phyloP scores from a whole-genome alignment of 2,888 invertebrate genomes.

The Caenorhabditis panamensis region DNA sequence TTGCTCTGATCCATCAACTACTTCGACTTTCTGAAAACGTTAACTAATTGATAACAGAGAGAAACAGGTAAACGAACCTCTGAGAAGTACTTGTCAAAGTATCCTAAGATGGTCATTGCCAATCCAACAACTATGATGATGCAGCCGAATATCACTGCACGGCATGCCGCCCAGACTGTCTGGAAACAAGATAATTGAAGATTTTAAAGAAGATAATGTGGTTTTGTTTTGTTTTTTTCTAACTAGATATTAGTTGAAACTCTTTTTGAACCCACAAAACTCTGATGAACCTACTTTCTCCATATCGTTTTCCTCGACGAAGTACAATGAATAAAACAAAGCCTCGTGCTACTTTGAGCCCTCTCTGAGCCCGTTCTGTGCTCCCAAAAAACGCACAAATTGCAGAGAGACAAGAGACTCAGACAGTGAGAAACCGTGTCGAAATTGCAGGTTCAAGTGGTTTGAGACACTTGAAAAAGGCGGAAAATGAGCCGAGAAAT shows the following conservation, averaged over 20 bases:
- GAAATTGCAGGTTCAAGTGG: constrained; percentile 24
- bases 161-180: constrained; percentile 92
- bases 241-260: too few species aligned
- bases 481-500: neutral
- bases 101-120: constrained; percentile 93
- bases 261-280: neutral
- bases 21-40: constrained; percentile 52
- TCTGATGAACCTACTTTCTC: constrained; percentile 38
- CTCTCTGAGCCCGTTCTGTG: neutral
- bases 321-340: constrained; percentile 15
- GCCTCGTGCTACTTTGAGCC: neutral
- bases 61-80: constrained; percentile 58
- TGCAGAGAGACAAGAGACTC: neutral
- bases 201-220: neutral
- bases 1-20: constrained; percentile 59
- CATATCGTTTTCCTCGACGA: constrained; percentile 12
- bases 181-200: constrained; percentile 67
- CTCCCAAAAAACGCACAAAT: neutral
- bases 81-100: constrained; percentile 78
- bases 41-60: neutral
- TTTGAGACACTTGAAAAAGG: constrained; percentile 6
- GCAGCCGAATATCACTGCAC: constrained; percentile 91
- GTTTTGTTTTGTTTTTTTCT: constrained; percentile 4
- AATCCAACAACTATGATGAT: constrained; percentile 91
- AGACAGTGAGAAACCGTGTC: neutral